Conservation (phyloP, 2,888 invertebrate genomes). For the Lepidochitona cinerea region DNA sequence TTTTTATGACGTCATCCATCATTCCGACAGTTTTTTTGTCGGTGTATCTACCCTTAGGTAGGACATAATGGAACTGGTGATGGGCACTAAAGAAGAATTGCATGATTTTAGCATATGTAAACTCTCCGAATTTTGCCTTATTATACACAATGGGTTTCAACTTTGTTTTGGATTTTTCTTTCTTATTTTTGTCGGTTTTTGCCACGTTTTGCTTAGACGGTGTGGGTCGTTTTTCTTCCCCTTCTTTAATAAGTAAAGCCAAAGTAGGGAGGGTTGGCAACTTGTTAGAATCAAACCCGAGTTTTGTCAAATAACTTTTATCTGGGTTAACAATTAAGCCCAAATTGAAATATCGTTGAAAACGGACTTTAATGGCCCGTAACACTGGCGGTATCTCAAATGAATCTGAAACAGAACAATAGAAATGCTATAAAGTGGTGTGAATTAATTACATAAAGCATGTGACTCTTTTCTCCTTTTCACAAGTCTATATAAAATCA, state of each 20-base stretch:
- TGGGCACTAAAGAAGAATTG: conserved; percentile 47
- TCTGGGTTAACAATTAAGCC: conserved; percentile 42
- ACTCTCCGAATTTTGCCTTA: conserved; percentile 28
- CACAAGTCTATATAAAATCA: neutral
- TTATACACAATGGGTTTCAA: conserved; percentile 42
- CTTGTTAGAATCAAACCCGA: conserved; percentile 36
- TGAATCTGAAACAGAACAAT: conserved; percentile 37
- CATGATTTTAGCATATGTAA: conserved; percentile 48
- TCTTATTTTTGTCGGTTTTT: conserved; percentile 18
- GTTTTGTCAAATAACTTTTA: conserved; percentile 31
- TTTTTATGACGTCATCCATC: conserved; percentile 47
- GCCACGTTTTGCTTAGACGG: conserved; percentile 10
- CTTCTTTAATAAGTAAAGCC: conserved; percentile 32
- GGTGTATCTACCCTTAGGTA: conserved; percentile 42
- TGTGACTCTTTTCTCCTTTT: too few relatives aligned
- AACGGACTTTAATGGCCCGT: conserved; percentile 42
- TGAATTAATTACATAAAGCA: too few relatives aligned
- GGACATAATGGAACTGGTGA: conserved; percentile 37
- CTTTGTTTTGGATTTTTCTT: conserved; percentile 12
- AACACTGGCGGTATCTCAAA: conserved; percentile 34
- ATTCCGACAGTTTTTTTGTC: conserved; percentile 38
- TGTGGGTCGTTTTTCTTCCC: neutral
- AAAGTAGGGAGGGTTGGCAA: conserved; percentile 38
- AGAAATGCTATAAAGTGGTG: too few relatives aligned
- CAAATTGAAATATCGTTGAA: conserved; percentile 48